These are phyloP conservation scores for Psittacara wagleri DNA, from an alignment of 2,113 vertebrate species.

Conservation along the genomic window DNA sequence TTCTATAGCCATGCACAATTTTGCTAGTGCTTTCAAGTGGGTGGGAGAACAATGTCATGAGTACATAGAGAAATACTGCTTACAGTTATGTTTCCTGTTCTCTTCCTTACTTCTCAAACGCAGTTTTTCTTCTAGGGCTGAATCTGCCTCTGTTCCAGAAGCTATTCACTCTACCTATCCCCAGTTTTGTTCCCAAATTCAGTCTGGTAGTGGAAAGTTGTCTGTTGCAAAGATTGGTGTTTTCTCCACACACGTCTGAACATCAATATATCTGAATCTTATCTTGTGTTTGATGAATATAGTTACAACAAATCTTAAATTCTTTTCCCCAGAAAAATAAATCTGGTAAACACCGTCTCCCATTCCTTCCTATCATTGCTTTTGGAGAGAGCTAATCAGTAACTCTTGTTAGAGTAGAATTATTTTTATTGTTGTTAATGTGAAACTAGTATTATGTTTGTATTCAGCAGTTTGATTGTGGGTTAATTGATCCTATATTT, in stretches of 20 bases:
- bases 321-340: background rate
- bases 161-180: accelerated
- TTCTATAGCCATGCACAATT: background rate
- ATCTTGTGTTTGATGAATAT: background rate
- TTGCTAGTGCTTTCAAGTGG: background rate
- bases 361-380: background rate
- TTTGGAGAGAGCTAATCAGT: background rate
- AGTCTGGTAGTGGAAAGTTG: background rate
- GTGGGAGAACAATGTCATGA: background rate
- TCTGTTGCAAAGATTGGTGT: background rate
- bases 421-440: background rate
- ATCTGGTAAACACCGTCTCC: background rate
- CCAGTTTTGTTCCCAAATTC: accelerated
- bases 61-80: background rate
- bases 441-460: background rate
- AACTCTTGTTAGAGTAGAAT: background rate
- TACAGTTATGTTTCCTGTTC: background rate
- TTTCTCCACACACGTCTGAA: background rate
- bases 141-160: background rate
- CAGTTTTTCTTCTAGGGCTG: background rate
- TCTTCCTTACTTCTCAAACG: background rate
- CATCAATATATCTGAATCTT: background rate
- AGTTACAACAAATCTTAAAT: background rate
- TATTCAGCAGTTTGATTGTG: background rate
- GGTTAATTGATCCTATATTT: background rate